These are phyloP conservation scores for Choristoneura fumiferana DNA, from an alignment of 1,140 invertebrate species.

Conservation along the genomic window DNA sequence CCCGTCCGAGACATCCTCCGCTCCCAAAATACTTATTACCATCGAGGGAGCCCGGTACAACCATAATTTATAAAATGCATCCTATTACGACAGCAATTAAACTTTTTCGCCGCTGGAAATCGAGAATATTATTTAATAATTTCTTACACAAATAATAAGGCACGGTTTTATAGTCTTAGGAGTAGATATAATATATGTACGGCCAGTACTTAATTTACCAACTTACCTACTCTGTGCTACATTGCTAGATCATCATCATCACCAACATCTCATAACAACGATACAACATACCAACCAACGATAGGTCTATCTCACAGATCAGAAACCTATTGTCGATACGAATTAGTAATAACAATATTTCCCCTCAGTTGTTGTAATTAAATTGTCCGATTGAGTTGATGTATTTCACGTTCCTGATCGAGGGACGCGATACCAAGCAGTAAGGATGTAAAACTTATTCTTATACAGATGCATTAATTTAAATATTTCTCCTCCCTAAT, in stretches of 20 bases:
- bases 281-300: too few species aligned
- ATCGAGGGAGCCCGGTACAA: conserved; percentile 29
- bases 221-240: too few species aligned
- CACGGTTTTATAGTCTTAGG: not conserved
- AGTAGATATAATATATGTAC: too few species aligned
- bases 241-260: too few species aligned
- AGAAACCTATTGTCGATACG: too few species aligned
- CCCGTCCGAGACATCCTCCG: conserved; percentile 36
- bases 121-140: conserved; percentile 9
- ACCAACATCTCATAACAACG: too few species aligned
- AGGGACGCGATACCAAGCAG: not conserved
- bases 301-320: too few species aligned
- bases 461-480: not conserved
- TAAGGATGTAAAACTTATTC: not conserved
- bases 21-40: conserved; percentile 33
- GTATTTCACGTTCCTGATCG: not conserved
- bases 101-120: conserved; percentile 24
- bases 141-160: not conserved
- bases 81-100: conserved; percentile 42
- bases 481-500: not conserved
- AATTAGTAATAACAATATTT: conserved; percentile 20
- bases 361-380: too few species aligned
- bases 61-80: conserved; percentile 53
- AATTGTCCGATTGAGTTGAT: too few species aligned
- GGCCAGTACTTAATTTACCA: too few species aligned